Base-by-base conservation (phyloP, 2,797 vertebrate species). In the Pterois miles region DNA sequence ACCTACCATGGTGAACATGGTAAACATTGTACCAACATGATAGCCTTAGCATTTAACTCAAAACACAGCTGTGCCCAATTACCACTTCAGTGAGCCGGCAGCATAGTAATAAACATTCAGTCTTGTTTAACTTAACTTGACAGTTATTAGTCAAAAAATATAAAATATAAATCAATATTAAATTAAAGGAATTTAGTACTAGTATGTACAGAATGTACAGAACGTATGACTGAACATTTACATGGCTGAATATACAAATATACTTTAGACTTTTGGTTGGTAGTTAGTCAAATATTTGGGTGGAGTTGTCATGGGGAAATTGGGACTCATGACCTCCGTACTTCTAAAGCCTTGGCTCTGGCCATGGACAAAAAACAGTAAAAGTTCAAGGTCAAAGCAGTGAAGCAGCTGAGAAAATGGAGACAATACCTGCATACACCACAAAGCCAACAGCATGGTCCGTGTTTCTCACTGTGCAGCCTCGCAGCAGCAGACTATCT, bases 381-480 rank as follows among this genome's bases (percentile, higher is more conserved):
- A 29, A 63, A 43, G 33, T 34, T 79, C 6, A 65, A 66, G 46
- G 71, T 83, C 64, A 80, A 64, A 67, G 25, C 27, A 72, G 57
- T 40, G 11, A 71, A 59, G n/a, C 48, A 52, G 70, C 11, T 5
- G 57, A 81, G 60, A 43, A 73, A 76, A 31, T 33, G 25, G 23
- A 79, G 43, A 43, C 48, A 43, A 1, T 96, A 99, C 98, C 98
- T 96, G 98, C 95, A 20, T 98, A 99, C 72, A 99, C 93, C 91
- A 99, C 98, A 77, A 99, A 97, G 88, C 98, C 98, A 73, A 95
- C 50, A 18, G 95, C 94, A 10, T 93, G 83, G 68, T 96, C 96
- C 0, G 97, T 99, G 90, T 99, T 99, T 90, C 96, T 96, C 85
- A 99, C 90, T 70, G 96, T 97, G 91, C 97, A 98, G 60, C 98